A percentile compares a stretch with the other conserved stretches of the same genome.
Evolutionary conservation across 2,888 invertebrate species (phyloP).

Genomic region (Galeruca laticollis): DNA sequence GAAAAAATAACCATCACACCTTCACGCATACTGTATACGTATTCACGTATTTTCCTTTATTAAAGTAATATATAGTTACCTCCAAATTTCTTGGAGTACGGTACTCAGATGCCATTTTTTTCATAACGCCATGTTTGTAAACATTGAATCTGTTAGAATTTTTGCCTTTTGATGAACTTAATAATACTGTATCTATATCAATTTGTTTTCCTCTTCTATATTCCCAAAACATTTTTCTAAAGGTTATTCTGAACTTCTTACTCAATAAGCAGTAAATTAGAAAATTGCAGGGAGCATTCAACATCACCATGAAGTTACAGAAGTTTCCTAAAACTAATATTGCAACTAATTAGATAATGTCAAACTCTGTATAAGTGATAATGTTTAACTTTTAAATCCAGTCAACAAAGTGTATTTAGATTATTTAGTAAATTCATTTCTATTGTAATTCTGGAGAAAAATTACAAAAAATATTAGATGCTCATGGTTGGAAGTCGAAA

Average conservation of each 20-base stretch:
- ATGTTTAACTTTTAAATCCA: too few species aligned
- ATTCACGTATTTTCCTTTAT: slow-evolving; percentile 63
- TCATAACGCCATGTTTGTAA: slow-evolving; percentile 56
- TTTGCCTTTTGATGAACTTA: slow-evolving; percentile 54
- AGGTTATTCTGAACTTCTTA: slow-evolving; percentile 78
- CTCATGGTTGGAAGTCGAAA: too few species aligned
- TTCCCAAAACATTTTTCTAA: slow-evolving; percentile 60
- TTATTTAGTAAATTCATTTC: too few species aligned
- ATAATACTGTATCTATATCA: slow-evolving; percentile 55
- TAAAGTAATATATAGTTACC: slow-evolving; percentile 66
- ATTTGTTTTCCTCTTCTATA: slow-evolving; percentile 54
- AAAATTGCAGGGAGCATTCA: slow-evolving; percentile 84
- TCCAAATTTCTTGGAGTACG: slow-evolving; percentile 65
- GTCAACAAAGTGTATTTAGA: too few species aligned
- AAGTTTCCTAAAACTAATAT: slow-evolving; percentile 74
- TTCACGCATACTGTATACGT: slow-evolving; percentile 58
- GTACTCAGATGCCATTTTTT: slow-evolving; percentile 60
- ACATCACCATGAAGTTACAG: slow-evolving; percentile 77
- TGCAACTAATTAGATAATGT: background rate
- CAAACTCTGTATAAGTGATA: too few species aligned
- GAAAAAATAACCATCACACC: slow-evolving; percentile 43
- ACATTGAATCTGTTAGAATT: slow-evolving; percentile 55
- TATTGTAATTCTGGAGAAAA: too few species aligned
- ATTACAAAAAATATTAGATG: too few species aligned
- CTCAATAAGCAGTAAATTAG: slow-evolving; percentile 82